Percentiles rank a stretch among this genome's conserved stretches.
phyloP scores from a whole-genome alignment of 2,113 vertebrate species.

The Excalfactoria chinensis region DNA sequence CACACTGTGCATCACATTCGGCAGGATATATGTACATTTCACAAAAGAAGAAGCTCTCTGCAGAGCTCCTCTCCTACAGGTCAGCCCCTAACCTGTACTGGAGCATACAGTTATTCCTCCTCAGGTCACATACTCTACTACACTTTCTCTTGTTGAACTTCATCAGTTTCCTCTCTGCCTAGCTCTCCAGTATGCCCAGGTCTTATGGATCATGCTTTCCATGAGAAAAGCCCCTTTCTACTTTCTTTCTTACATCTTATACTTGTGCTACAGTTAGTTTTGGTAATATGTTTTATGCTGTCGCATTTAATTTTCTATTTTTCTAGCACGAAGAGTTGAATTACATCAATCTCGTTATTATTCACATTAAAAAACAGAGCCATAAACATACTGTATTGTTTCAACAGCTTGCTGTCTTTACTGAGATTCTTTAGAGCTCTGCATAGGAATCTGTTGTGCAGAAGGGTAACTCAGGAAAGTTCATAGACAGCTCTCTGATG shows the following conservation, averaged over 20 bases:
- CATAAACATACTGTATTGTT: background rate
- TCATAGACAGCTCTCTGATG: background rate
- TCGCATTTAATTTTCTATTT: background rate
- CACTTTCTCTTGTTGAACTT: too few relatives aligned
- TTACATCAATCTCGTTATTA: background rate
- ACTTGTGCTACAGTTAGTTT: background rate
- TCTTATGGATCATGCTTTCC: background rate
- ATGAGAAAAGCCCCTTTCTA: background rate
- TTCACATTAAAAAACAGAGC: background rate
- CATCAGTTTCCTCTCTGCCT: too few relatives aligned
- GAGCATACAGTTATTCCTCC: too few relatives aligned
- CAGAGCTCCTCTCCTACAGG: too few relatives aligned
- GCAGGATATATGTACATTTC: background rate
- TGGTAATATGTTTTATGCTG: background rate
- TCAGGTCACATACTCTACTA: too few relatives aligned
- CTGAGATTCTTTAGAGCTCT: background rate
- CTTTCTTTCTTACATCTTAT: background rate
- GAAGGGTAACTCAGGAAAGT: background rate
- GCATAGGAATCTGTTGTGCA: background rate
- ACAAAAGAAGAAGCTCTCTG: background rate
- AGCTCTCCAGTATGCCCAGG: too few relatives aligned
- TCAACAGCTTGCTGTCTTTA: background rate
- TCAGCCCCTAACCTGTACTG: too few relatives aligned
- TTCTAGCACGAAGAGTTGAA: background rate
- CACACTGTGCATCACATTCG: background rate